Evolutionary conservation across 2,888 invertebrate species (phyloP).

Genomic region (Dilophus febrilis): DNA sequence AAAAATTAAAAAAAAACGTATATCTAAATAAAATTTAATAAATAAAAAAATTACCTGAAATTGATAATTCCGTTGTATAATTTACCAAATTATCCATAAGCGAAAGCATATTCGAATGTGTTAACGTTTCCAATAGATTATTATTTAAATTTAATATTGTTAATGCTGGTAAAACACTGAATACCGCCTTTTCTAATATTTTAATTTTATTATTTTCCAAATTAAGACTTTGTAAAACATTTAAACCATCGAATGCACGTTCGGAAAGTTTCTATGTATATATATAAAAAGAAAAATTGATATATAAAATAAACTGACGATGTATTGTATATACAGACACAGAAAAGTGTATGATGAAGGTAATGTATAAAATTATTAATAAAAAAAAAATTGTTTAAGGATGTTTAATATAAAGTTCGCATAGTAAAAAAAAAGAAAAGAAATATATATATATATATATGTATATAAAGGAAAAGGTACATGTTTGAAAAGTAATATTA

Average conservation of each 20-base stretch:
- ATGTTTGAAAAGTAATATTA: too few species aligned
- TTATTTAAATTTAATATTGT: constrained; percentile 59
- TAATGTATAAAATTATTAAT: too few species aligned
- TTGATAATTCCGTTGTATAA: constrained; percentile 51
- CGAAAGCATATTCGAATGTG: constrained; percentile 58
- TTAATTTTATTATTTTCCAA: constrained; percentile 62
- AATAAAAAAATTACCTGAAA: constrained; percentile 50
- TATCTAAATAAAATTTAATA: too few species aligned
- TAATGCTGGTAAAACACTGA: constrained; percentile 55
- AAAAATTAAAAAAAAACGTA: too few species aligned
- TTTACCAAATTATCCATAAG: constrained; percentile 63
- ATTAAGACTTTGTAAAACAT: constrained; percentile 50
- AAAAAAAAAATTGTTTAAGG: too few species aligned
- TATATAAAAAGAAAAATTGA: constrained; percentile 1
- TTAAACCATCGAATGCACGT: constrained; percentile 59
- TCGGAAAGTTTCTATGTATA: constrained; percentile 46
- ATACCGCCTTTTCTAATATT: constrained; percentile 49
- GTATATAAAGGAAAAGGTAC: too few species aligned
- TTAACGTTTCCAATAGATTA: constrained; percentile 59
- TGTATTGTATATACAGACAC: constrained; percentile 18
- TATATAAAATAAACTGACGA: constrained; percentile 25
- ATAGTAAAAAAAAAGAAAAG: too few species aligned
- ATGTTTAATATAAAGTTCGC: too few species aligned
- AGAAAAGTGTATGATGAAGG: too few species aligned
- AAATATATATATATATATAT: too few species aligned